These are phyloP conservation scores for Bimastos eiseni DNA, from an alignment of 2,888 invertebrate species.

Conservation along the genomic window DNA sequence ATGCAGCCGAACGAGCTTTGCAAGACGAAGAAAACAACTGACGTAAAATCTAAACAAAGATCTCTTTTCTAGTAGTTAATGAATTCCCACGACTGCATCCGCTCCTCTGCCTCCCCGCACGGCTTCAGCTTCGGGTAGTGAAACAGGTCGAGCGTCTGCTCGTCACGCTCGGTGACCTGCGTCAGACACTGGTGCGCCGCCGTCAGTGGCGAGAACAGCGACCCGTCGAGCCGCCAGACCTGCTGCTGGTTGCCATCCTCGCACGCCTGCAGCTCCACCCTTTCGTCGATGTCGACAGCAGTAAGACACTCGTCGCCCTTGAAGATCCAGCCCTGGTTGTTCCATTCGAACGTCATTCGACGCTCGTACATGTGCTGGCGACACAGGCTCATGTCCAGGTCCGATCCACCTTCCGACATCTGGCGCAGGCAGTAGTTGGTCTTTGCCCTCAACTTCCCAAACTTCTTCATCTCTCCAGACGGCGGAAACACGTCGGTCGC, in stretches of 20 bases:
- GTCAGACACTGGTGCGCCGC: constrained; percentile 29
- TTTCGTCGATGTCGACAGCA: constrained; percentile 25
- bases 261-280: constrained; percentile 32
- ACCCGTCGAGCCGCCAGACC: constrained; percentile 28
- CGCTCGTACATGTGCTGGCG: constrained; percentile 41
- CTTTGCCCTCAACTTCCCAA: constrained; percentile 39
- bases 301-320: constrained; percentile 35
- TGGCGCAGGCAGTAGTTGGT: constrained; percentile 38
- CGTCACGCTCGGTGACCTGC: constrained; percentile 31
- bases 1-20: neutral
- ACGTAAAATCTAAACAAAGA: neutral
- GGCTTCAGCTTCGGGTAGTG: constrained; percentile 34
- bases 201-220: neutral
- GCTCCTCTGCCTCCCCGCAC: constrained; percentile 23
- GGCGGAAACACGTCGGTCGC: constrained; percentile 37
- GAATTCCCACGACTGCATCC: constrained; percentile 37
- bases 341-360: constrained; percentile 40
- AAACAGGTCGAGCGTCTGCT: constrained; percentile 24
- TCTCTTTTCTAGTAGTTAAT: constrained; percentile 33
- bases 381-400: constrained; percentile 41
- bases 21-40: neutral
- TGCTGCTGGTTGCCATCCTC: constrained; percentile 29
- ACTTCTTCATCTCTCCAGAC: constrained; percentile 26
- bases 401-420: constrained; percentile 29
- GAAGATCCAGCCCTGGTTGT: constrained; percentile 35